Conservation (phyloP, 2,113 vertebrate species). For the Onychorhynchus coronatus region DNA sequence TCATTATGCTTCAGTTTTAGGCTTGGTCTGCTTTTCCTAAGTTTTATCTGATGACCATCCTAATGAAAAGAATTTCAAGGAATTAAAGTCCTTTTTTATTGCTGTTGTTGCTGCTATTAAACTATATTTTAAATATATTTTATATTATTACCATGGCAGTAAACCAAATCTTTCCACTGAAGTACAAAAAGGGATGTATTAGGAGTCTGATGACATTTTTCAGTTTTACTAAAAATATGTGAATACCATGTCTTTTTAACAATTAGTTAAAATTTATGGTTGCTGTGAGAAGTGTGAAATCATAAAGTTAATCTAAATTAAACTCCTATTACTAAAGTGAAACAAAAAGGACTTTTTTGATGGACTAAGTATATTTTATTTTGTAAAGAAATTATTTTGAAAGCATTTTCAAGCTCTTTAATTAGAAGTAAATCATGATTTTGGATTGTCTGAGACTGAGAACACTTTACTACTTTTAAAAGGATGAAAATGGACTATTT, state of each 20-base stretch:
- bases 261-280: neutral
- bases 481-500: neutral
- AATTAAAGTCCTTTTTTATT: neutral
- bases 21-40: neutral
- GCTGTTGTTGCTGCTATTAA: neutral
- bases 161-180: neutral
- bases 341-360: neutral
- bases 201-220: neutral
- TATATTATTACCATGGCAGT: neutral
- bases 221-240: neutral
- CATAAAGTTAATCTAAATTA: neutral
- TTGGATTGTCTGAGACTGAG: neutral
- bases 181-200: neutral
- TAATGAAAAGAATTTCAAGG: neutral
- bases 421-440: neutral
- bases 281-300: neutral
- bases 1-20: conserved; percentile 6
- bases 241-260: neutral
- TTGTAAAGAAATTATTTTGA: neutral
- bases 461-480: neutral
- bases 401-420: neutral
- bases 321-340: neutral
- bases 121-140: neutral
- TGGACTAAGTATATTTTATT: neutral
- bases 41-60: conserved; percentile 59